phyloP scores from a whole-genome alignment of 30 jellyfish, hydroid and myxozoan species.

The Cassiopea andromeda region DNA sequence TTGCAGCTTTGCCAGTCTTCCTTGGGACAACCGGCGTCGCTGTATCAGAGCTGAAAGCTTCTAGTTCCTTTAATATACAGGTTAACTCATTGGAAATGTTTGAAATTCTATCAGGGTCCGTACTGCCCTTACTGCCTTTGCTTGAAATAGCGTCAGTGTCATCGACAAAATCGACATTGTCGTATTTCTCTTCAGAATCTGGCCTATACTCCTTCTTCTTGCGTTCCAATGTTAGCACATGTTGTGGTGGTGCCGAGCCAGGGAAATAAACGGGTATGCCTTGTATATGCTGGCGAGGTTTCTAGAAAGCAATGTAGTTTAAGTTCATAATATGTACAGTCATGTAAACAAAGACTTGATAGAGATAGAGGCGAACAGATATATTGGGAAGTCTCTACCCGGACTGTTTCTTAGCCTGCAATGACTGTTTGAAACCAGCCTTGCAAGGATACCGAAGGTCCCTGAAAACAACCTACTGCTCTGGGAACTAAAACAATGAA shows the following conservation, averaged over 20 bases:
- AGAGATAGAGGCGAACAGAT: too few relatives aligned
- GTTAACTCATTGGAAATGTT: constrained; percentile 87
- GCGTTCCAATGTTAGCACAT: constrained; percentile 87
- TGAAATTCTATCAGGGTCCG: constrained; percentile 89
- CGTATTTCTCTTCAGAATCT: constrained; percentile 57
- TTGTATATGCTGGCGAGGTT: constrained; percentile 53
- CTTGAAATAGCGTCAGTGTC: constrained; percentile 42
- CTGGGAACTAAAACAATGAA: too few relatives aligned
- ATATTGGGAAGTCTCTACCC: too few relatives aligned
- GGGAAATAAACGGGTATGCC: constrained; percentile 96
- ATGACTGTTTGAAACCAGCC: too few relatives aligned
- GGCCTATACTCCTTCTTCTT: constrained; percentile 28
- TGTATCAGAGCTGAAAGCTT: constrained; percentile 79
- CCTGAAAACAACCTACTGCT: too few relatives aligned
- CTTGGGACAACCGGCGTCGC: constrained; percentile 60
- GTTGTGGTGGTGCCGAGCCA: constrained; percentile 95
- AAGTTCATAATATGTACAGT: too few relatives aligned
- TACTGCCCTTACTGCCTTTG: constrained; percentile 60
- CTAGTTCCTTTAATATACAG: constrained; percentile 82
- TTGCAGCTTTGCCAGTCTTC: constrained; percentile 20
- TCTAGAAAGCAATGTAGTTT: not conserved
- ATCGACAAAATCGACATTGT: constrained; percentile 36
- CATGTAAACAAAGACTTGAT: too few relatives aligned
- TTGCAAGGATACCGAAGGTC: too few relatives aligned
- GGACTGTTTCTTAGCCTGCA: too few relatives aligned